Evolutionary conservation across 2,797 vertebrate species (phyloP), one percentile per base, ranked within the genome.

Genomic region (Mergus octosetaceus): DNA sequence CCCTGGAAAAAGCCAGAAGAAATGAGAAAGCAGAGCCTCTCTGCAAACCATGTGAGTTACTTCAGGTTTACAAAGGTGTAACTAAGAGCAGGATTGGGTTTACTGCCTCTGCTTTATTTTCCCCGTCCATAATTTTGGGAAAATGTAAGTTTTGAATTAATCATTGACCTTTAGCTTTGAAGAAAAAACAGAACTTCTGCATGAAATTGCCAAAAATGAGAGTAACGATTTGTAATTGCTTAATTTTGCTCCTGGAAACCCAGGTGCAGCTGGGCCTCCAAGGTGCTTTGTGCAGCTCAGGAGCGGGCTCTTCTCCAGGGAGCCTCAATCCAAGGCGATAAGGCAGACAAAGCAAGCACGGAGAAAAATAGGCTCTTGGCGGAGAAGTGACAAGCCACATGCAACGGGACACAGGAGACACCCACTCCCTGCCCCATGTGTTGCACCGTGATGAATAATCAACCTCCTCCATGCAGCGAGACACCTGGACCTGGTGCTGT

Each of bases 131-230:
- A 53, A 82, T 94, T 94, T 87, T 41, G 9, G 34, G 38, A n/a
- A 91, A 90, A 94, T 82, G 57, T 1, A 72, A 77, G 78, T 82
- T 91, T 93, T 57, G 22, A 74, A 82, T 91, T 76, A 93, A 95
- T 93, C 83, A 34, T 73, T 92, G 93, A 94, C 95, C 90, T 97
- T 96, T 85, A 95, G 56, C 84, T 94, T 90, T 80, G 81, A 90
- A 90, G 88, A 66, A 94, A 94, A 95, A 93, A 36, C 91, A 96
- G 71, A 95, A 94, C 80, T 94, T 95, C 1, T 8, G 64, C 11
- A 3, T 54, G 68, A 94, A 96, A 93, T 87, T 95, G 91, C 80
- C 41, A 93, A 94, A 96, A 94, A 51, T 1, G 15, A 78, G 86
- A 94, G 41, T 38, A 93, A 90, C 84, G 39, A 90, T 93, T 85